phyloP scores from a whole-genome alignment of 2,797 vertebrate genomes.

The Nyctalus aviator region DNA sequence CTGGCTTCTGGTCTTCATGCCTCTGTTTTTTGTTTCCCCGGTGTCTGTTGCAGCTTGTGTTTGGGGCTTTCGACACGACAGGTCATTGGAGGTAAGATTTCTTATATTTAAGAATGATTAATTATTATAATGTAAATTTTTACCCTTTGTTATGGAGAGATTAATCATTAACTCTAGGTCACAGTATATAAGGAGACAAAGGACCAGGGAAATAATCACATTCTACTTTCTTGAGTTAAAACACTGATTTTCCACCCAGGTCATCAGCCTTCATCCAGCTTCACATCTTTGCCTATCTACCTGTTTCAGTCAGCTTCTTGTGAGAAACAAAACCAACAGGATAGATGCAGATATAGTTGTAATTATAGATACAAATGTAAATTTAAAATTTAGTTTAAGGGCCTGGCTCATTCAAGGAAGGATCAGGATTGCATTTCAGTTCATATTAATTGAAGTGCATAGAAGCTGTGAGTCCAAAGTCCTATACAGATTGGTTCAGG shows the following conservation, averaged over 20 bases:
- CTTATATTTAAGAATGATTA: not conserved
- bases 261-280: not conserved
- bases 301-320: not conserved
- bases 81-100: slow-evolving; percentile 94
- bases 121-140: not conserved
- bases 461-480: not conserved
- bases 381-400: not conserved
- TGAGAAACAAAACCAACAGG: not conserved
- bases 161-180: not conserved
- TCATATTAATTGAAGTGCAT: not conserved
- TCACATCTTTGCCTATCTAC: not conserved
- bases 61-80: slow-evolving; percentile 98
- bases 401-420: not conserved
- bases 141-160: not conserved
- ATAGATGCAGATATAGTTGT: not conserved
- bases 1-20: slow-evolving; percentile 99
- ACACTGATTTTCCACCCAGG: not conserved
- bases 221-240: slow-evolving; percentile 16
- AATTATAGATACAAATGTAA: not conserved
- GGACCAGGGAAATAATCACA: not conserved
- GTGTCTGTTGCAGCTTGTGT: slow-evolving; percentile 98
- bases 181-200: not conserved
- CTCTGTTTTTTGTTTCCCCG: slow-evolving; percentile 97
- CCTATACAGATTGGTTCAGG: not conserved
- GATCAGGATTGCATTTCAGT: not conserved